phyloP scores from a whole-genome alignment of 2,113 vertebrate genomes.

The Cyprinus carpio region DNA sequence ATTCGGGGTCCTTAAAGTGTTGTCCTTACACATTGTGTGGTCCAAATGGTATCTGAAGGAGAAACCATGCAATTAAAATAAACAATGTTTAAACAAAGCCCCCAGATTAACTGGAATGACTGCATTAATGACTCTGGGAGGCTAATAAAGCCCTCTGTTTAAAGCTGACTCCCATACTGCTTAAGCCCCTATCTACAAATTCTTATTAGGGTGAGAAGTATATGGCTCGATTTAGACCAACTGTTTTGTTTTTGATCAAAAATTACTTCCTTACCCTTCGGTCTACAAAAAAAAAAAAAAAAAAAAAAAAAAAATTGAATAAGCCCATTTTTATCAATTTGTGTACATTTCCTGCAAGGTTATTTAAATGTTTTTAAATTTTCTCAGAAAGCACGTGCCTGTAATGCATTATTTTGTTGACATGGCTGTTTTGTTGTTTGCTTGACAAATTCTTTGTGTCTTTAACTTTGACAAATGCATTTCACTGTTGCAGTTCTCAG shows the following conservation, averaged over 20 bases:
- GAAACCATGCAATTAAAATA: conserved; percentile 67
- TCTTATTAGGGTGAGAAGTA: conserved; percentile 74
- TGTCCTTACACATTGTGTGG: conserved; percentile 51
- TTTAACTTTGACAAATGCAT: conserved; percentile 52
- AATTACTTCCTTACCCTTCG: neutral
- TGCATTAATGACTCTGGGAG: conserved; percentile 50
- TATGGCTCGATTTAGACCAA: conserved; percentile 73
- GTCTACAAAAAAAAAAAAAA: neutral
- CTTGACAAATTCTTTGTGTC: conserved; percentile 68
- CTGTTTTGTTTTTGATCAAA: conserved; percentile 43
- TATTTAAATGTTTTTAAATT: neutral
- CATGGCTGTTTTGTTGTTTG: conserved; percentile 65
- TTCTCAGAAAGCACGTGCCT: neutral
- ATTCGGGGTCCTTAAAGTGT: neutral
- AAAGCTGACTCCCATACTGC: conserved; percentile 64
- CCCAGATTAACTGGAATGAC: conserved; percentile 62
- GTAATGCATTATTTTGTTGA: conserved; percentile 56
- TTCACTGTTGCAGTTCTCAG: conserved; percentile 14
- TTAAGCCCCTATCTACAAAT: conserved; percentile 69
- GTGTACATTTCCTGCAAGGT: neutral
- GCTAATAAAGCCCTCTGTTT: conserved; percentile 67
- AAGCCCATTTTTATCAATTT: neutral
- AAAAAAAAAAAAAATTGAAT: neutral
- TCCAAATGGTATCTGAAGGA: conserved; percentile 49
- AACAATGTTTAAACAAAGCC: conserved; percentile 68